Evolutionary conservation across 2,113 vertebrate species (phyloP).

Genomic region (Thermophis baileyi): DNA sequence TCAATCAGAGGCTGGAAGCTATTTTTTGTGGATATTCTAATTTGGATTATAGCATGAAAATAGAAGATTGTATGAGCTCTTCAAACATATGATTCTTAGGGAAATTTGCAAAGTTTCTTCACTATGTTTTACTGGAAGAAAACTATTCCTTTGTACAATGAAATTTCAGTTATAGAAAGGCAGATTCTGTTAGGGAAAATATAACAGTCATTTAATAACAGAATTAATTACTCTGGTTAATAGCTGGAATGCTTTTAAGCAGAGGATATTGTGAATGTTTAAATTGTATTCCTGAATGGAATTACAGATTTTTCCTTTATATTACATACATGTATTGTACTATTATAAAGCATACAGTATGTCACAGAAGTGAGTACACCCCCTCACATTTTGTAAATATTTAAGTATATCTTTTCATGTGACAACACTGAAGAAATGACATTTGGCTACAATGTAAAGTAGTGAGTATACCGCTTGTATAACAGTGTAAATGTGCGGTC

Average conservation of each 20-base stretch:
- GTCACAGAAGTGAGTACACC: no score
- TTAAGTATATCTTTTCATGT: no score
- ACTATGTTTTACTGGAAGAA: background rate
- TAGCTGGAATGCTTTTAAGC: background rate
- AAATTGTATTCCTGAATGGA: background rate
- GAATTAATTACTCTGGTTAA: background rate
- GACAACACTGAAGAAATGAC: no score
- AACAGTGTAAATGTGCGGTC: no score
- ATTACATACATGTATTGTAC: background rate
- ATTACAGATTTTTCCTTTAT: background rate
- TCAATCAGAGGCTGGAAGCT: background rate
- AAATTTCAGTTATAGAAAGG: background rate
- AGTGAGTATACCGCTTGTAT: no score
- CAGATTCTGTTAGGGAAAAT: background rate
- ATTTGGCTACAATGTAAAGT: no score
- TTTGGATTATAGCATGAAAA: background rate
- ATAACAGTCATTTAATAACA: background rate
- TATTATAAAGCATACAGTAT: background rate
- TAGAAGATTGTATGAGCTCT: background rate
- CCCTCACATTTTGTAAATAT: no score
- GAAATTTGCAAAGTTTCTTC: background rate
- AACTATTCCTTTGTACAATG: background rate
- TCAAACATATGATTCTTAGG: background rate
- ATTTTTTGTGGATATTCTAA: background rate
- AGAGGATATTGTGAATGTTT: background rate